Evolutionary conservation across 2,113 vertebrate species (phyloP), one percentile per base, ranked within the genome.

Genomic region (Carassius auratus): DNA sequence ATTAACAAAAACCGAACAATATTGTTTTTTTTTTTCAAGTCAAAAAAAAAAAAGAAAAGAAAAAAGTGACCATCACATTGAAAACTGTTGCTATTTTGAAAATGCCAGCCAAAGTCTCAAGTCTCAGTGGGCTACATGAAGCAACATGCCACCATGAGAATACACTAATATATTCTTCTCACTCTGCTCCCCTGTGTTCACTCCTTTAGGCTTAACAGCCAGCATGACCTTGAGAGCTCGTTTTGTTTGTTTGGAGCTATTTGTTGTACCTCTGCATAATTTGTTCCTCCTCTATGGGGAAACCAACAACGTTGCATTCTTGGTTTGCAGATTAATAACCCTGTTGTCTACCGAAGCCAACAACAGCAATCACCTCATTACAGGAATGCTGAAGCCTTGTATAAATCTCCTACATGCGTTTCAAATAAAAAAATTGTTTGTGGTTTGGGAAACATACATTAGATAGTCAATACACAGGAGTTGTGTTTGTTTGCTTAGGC

Each of bases 231-330:
- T 81, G 45, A 36, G 57, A 86, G 45, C 45, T 86, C 66, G 79
- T 82, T 84, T 69, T 50, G 73, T 83, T 77, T 61, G 73, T 84
- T 74, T 84, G 19, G 55, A 78, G 79, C 84, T 87, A 81, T 84
- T 89, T 86, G 61, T 86, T 82, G 74, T 78, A 85, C 48, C 12
- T 36, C 52, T 42, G 77, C 38, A 86, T 52, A 71, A 26, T 82
- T 23, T 48, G 42, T 86, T 86, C 59, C 78, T 10, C 26, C 81
- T 81, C 48, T 42, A 59, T 73, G 68, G 48, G 30, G 33, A 73
- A 73, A 73, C 50, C 48, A 75, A 42, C 10, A 57, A 59, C 64
- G 14, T 23, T 81, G 48, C 36, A 88, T 68, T 81, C 66, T 76
- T 81, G 52, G 55, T 61, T 19, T 61, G 76, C 36, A 83, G 74